Percentiles rank a stretch among this genome's conserved stretches.
Conservation (phyloP, 2,888 invertebrate genomes). For the Melieria picta region DNA sequence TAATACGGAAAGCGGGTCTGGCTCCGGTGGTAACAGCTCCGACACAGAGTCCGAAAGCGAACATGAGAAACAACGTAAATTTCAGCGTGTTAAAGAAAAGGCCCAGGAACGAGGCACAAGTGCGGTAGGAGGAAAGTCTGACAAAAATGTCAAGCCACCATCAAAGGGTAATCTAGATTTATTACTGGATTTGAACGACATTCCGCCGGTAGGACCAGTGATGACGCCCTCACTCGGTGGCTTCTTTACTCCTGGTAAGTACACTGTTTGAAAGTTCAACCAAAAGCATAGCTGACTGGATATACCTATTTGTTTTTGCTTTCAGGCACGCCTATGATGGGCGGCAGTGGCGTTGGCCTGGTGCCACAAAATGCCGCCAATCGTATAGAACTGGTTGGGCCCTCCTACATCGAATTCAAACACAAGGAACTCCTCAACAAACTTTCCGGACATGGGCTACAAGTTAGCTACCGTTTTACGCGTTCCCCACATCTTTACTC, state of each 20-base stretch:
- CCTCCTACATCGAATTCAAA: slow-evolving; percentile 71
- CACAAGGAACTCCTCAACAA: slow-evolving; percentile 76
- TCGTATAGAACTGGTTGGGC: slow-evolving; percentile 71
- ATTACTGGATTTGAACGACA: slow-evolving; percentile 82
- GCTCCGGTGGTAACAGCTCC: slow-evolving; percentile 36
- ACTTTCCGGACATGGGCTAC: slow-evolving; percentile 76
- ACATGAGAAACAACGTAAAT: slow-evolving; percentile 55
- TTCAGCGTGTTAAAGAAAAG: slow-evolving; percentile 40
- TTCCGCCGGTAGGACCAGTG: slow-evolving; percentile 72
- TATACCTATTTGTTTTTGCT: not conserved
- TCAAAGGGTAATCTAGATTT: slow-evolving; percentile 79
- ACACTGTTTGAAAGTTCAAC: not conserved
- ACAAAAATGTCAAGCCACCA: slow-evolving; percentile 41
- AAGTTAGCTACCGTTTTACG: slow-evolving; percentile 75
- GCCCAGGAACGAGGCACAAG: slow-evolving; percentile 26
- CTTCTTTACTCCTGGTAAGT: slow-evolving; percentile 74
- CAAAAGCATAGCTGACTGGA: not conserved
- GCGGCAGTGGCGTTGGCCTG: slow-evolving; percentile 42
- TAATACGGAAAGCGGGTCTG: slow-evolving; percentile 40
- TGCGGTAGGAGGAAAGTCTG: slow-evolving; percentile 22
- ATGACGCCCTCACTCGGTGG: slow-evolving; percentile 87
- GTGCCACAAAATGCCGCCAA: slow-evolving; percentile 52
- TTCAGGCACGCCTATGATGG: slow-evolving; percentile 54
- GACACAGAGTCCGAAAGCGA: slow-evolving; percentile 50
- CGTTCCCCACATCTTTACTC: slow-evolving; percentile 86